A percentile compares a stretch with the other conserved stretches of the same genome.
Conservation (phyloP, 1,140 invertebrate genomes). For the Halyomorpha halys region DNA sequence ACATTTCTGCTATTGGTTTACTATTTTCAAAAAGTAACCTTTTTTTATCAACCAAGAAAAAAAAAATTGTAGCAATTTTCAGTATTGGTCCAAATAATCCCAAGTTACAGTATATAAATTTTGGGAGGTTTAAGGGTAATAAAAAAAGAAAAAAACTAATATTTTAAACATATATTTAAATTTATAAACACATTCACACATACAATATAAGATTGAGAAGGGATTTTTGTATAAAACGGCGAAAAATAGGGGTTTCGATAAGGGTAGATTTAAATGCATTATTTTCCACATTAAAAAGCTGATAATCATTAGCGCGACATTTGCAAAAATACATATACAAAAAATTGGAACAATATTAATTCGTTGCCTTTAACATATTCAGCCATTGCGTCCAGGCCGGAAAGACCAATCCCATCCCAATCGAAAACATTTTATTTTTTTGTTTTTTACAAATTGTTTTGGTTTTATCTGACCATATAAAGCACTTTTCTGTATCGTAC, state of each 20-base stretch:
- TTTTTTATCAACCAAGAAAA: too few relatives aligned
- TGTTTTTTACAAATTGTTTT: conserved; percentile 17
- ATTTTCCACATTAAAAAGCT: conserved; percentile 11
- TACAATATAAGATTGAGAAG: conserved; percentile 22
- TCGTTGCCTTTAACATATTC: conserved; percentile 16
- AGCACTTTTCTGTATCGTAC: conserved; percentile 20
- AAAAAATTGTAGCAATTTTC: too few relatives aligned
- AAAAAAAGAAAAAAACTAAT: not conserved
- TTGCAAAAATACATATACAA: conserved; percentile 20
- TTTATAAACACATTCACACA: conserved; percentile 24
- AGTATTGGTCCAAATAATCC: too few relatives aligned
- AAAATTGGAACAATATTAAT: conserved; percentile 12
- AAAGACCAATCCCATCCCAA: conserved; percentile 18
- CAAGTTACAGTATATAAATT: too few relatives aligned
- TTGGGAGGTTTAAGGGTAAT: too few relatives aligned
- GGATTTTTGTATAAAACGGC: conserved; percentile 20
- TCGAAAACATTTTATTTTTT: conserved; percentile 17
- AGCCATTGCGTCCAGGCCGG: conserved; percentile 6
- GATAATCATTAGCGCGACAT: conserved; percentile 10
- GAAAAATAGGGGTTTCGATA: conserved; percentile 5
- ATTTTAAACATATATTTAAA: conserved; percentile 23
- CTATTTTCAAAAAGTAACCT: too few relatives aligned
- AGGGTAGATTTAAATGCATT: conserved; percentile 16
- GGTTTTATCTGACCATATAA: conserved; percentile 12
- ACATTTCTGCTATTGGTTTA: too few relatives aligned